A percentile compares a stretch with the other conserved stretches of the same genome.
Conservation (phyloP, 2,797 vertebrate genomes). For the Sandelia bainsii region DNA sequence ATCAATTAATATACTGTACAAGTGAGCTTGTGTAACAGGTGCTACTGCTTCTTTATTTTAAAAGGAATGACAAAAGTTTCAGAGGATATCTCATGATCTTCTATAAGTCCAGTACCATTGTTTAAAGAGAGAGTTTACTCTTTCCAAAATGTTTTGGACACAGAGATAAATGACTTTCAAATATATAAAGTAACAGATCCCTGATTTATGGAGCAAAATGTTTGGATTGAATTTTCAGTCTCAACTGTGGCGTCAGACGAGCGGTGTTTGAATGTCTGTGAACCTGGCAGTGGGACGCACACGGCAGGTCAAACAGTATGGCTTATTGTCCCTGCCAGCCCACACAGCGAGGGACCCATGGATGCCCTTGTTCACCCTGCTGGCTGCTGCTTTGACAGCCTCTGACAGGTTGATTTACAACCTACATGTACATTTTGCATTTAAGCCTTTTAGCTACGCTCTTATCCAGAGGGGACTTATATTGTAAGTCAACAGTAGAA, state of each 20-base stretch:
- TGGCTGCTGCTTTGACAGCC: constrained; percentile 58
- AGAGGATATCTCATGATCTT: not conserved
- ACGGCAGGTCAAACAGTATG: constrained; percentile 73
- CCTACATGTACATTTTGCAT: constrained; percentile 44
- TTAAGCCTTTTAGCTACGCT: constrained; percentile 23
- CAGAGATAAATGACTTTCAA: constrained; percentile 4
- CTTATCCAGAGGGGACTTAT: not conserved
- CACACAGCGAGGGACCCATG: constrained; percentile 69
- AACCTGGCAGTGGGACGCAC: constrained; percentile 65
- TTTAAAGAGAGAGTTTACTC: not conserved
- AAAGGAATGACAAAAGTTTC: constrained; percentile 20
- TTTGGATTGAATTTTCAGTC: constrained; percentile 37
- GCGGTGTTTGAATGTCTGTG: constrained; percentile 58
- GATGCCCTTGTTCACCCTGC: constrained; percentile 71
- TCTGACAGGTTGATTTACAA: constrained; percentile 75
- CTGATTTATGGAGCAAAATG: constrained; percentile 15
- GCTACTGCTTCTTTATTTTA: not conserved
- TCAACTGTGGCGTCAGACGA: constrained; percentile 40
- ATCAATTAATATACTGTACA: not conserved
- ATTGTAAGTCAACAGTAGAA: not conserved
- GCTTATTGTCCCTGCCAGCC: constrained; percentile 76
- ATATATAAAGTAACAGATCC: constrained; percentile 19
- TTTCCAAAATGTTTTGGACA: not conserved
- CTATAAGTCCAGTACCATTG: not conserved
- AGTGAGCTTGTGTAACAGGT: constrained; percentile 12